Conservation (phyloP, 2,888 invertebrate genomes). For the Oxyscelio sp. region DNA sequence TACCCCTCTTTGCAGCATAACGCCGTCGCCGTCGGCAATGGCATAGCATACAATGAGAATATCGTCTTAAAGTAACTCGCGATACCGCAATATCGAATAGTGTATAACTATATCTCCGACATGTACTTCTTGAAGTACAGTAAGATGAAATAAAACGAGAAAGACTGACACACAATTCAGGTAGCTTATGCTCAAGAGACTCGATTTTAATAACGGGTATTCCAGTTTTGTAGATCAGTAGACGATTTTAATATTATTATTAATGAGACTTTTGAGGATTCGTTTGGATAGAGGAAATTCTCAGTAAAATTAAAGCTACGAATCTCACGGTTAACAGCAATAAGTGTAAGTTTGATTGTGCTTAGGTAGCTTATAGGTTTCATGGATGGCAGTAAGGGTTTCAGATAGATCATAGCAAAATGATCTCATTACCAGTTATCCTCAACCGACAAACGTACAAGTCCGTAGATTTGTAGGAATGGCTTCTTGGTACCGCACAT, state of each 20-base stretch:
- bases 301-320: too few species aligned
- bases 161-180: slow-evolving; percentile 43
- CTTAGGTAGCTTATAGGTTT: too few species aligned
- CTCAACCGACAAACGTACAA: too few species aligned
- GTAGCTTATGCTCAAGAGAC: slow-evolving; percentile 33
- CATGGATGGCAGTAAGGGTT: too few species aligned
- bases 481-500: too few species aligned
- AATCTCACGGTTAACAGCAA: too few species aligned
- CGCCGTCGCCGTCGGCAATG: slow-evolving; percentile 62
- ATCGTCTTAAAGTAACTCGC: slow-evolving; percentile 83
- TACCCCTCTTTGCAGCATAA: slow-evolving; percentile 48
- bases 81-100: slow-evolving; percentile 86
- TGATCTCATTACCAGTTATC: too few species aligned
- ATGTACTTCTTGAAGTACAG: slow-evolving; percentile 59
- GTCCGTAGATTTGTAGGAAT: too few species aligned
- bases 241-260: slow-evolving; percentile 45
- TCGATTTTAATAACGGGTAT: slow-evolving; percentile 49
- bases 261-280: too few species aligned
- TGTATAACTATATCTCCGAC: slow-evolving; percentile 83
- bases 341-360: too few species aligned
- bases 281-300: too few species aligned
- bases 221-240: slow-evolving; percentile 24
- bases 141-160: slow-evolving; percentile 49
- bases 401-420: too few species aligned
- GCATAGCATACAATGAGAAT: slow-evolving; percentile 84